Evolutionary conservation across 64 coral and sea anemone genomes (phyloP), one percentile per base, ranked within the genome.

Genomic region (Montipora cactus): DNA sequence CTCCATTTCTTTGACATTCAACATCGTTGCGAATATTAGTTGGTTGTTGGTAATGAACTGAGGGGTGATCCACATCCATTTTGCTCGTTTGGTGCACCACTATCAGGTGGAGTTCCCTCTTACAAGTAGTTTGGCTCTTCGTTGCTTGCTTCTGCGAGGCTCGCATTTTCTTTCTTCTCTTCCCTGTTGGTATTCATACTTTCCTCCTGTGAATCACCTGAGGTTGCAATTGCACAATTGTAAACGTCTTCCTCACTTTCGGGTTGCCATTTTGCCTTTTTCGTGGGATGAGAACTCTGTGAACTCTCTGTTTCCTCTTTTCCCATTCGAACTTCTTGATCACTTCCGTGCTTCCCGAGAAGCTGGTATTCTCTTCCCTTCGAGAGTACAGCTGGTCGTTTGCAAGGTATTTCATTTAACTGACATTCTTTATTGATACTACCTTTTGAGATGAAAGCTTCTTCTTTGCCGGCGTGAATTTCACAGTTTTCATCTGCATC

Each of bases 51-150:
- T 11, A 8, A 8, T 57, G 53, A 57, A 11, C 53, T 11, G 7
- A 6, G 11, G 6, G 53, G 2, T 57, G 7, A 11, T 57, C 3
- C 53, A 8, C 28, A 37, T 21, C 21, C 4, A 15, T 7, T 19
- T 15, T 71, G 1, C 1, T 71, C 4, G 18, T 37, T 37, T 4
- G 68, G 68, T 1, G 8, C 14, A 5, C 8, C 14, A 71, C 8
- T 0, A 0, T 23, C 20, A 21, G 1, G 21, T 3, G 0, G 1
- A 0, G 19, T 3, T 5, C 18, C 1, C 4, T 37, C 37, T 37
- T 37, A 19, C 19, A 19, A 71, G 1, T 7, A 6, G 5, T 71
- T 71, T 71, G 20, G 68, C 21, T 21, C 20, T 19, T 21, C 19
- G 6, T 71, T 23, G 68, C 18, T 4, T 3, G 20, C 20, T 71